A percentile compares a stretch with the other conserved stretches of the same genome.
phyloP scores from a whole-genome alignment of 2,888 invertebrate genomes.

The Leptopterna dolabrata region DNA sequence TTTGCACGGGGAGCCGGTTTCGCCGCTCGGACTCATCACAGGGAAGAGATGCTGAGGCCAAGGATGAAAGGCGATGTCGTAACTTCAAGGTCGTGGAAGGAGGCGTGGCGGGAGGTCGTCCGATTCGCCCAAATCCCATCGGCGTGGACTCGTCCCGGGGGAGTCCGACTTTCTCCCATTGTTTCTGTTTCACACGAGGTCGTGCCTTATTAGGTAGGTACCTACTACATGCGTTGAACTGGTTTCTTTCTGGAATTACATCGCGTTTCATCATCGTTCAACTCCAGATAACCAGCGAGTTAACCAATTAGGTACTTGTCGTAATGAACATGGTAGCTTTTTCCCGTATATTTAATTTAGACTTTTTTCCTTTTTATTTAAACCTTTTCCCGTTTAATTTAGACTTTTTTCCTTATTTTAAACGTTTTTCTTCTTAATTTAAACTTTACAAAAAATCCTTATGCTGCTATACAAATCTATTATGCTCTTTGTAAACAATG shows the following conservation, averaged over 20 bases:
- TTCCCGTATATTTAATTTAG: too few relatives aligned
- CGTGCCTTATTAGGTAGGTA: neutral
- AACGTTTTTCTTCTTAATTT: too few relatives aligned
- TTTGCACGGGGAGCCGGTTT: neutral
- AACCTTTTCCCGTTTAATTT: too few relatives aligned
- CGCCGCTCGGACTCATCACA: neutral
- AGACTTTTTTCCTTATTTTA: too few relatives aligned
- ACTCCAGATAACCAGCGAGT: too few relatives aligned
- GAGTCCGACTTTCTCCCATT: neutral
- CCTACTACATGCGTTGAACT: neutral
- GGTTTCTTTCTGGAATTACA: neutral
- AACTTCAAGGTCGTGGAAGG: constrained; percentile 38
- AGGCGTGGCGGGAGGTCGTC: neutral
- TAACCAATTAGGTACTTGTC: too few relatives aligned
- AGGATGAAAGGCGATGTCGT: constrained; percentile 37
- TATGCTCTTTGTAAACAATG: too few relatives aligned
- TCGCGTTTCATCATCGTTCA: neutral
- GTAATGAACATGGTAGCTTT: too few relatives aligned
- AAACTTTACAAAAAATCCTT: too few relatives aligned
- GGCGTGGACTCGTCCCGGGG: neutral
- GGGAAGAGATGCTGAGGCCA: neutral
- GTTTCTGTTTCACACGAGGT: neutral
- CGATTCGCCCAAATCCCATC: neutral
- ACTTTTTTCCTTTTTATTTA: too few relatives aligned
- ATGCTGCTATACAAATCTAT: too few relatives aligned